phyloP scores from a whole-genome alignment of 2,797 vertebrate genomes.

The Pseudopleuronectes americanus region DNA sequence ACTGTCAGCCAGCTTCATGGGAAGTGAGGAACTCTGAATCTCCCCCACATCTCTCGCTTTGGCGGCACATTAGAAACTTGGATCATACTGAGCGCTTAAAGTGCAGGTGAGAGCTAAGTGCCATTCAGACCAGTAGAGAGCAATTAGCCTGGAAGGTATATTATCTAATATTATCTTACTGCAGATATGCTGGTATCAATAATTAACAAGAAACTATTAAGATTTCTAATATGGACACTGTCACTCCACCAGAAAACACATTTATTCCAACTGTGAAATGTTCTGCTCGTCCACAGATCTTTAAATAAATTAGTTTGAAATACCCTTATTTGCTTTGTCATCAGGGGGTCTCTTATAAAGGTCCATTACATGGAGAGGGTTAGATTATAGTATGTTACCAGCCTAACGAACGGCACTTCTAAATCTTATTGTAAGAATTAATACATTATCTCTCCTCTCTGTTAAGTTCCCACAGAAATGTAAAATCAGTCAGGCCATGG shows the following conservation, averaged over 20 bases:
- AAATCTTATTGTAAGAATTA: too few relatives aligned
- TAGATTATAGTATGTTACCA: too few relatives aligned
- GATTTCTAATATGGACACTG: not conserved
- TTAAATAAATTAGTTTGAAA: too few relatives aligned
- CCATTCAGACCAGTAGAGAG: not conserved
- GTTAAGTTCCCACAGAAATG: too few relatives aligned
- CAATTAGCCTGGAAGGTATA: not conserved
- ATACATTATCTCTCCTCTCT: too few relatives aligned
- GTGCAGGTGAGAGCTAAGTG: not conserved
- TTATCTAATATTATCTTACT: not conserved
- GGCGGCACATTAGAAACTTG: conserved; percentile 1
- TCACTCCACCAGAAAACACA: not conserved
- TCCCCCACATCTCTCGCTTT: conserved; percentile 18
- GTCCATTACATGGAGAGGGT: too few relatives aligned
- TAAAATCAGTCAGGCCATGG: too few relatives aligned
- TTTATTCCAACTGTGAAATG: too few relatives aligned
- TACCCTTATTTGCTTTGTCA: too few relatives aligned
- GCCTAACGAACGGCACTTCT: too few relatives aligned
- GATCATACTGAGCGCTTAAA: conserved; percentile 2
- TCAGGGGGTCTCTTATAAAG: too few relatives aligned
- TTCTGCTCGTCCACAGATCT: too few relatives aligned
- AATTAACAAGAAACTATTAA: not conserved
- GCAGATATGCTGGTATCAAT: not conserved
- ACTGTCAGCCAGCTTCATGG: conserved; percentile 33
- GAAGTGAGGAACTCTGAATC: conserved; percentile 29